Evolutionary conservation across 2,888 invertebrate genomes (phyloP).

Genomic region (Diaprepes abbreviatus): DNA sequence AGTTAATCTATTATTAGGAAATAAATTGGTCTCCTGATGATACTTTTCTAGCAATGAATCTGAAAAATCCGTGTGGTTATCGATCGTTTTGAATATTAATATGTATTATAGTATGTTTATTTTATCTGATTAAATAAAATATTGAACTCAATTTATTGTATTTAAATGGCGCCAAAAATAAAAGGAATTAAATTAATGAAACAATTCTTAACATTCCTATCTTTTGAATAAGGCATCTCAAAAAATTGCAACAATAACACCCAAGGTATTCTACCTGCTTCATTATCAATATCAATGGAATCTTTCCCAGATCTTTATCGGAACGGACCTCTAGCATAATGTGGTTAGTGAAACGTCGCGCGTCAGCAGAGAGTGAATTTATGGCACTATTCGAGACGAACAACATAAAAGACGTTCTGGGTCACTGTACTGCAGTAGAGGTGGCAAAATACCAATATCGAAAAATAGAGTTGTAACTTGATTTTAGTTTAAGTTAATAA

Average conservation of each 20-base stretch:
- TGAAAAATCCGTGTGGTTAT: too few species aligned
- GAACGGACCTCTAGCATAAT: conserved; percentile 21
- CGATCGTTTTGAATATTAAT: too few species aligned
- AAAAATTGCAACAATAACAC: neutral
- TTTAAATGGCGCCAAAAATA: too few species aligned
- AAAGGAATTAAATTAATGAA: too few species aligned
- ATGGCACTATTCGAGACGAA: conserved; percentile 29
- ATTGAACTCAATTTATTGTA: too few species aligned
- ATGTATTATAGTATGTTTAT: too few species aligned
- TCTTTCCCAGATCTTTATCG: conserved; percentile 43
- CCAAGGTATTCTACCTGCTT: conserved; percentile 36
- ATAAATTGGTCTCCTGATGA: too few species aligned
- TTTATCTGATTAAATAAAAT: too few species aligned
- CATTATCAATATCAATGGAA: conserved; percentile 33
- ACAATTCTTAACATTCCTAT: neutral
- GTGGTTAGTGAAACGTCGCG: conserved; percentile 34
- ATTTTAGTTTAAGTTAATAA: too few species aligned
- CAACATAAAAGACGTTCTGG: conserved; percentile 34
- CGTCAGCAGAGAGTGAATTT: conserved; percentile 37
- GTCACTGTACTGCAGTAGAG: conserved; percentile 5
- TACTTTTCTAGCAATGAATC: too few species aligned
- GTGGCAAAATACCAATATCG: conserved; percentile 22
- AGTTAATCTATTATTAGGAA: too few species aligned
- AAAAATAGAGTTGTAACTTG: neutral
- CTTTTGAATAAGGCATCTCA: neutral